Evolutionary conservation across 2,797 vertebrate species (phyloP), one percentile per base, ranked within the genome.

Genomic region (Sciurus carolinensis): DNA sequence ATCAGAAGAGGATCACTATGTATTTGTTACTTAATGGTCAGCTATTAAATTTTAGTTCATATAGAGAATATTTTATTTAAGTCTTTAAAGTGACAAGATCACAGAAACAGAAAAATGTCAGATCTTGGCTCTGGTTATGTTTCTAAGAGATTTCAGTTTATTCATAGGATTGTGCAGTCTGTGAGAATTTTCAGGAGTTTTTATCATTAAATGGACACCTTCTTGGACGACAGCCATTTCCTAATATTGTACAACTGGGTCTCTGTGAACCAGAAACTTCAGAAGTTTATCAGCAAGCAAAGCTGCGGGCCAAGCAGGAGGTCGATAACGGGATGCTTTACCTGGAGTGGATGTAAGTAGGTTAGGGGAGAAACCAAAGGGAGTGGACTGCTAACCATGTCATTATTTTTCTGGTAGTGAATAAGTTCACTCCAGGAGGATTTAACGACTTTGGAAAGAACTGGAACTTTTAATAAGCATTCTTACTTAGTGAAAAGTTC

Each of bases 141-240:
- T 96, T 96, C 97, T 97, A 94, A 97, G 88, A 90, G 81, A 86
- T 96, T 82, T 97, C 50, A 22, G 50, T 95, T 90, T 97, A 22
- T 97, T 96, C 72, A 9, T 98, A 99, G 99, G 99, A 99, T 96
- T 99, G 98, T 87, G 98, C 98, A 39, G 98, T 99, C 69, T 98
- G 99, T 96, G 99, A 99, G 97, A 99, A 99, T 96, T 99, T 99
- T 98, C 99, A 99, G 98, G 99, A 99, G 98, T 99, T 99, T 98
- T 98, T 99, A 95, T 99, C 99, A 96, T 98, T 99, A 97, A 99
- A 99, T 59, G 99, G 99, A 67, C 99, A 99, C 97, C 99, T 99
- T 84, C 98, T 99, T 97, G 99, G 99, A 97, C 99, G 99, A 93
- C 99, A 98, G 30, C 99, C 99, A 0, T 99, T 99, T 98, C 99